phyloP scores from a whole-genome alignment of 2,797 vertebrate species.

The Borostomias antarcticus region DNA sequence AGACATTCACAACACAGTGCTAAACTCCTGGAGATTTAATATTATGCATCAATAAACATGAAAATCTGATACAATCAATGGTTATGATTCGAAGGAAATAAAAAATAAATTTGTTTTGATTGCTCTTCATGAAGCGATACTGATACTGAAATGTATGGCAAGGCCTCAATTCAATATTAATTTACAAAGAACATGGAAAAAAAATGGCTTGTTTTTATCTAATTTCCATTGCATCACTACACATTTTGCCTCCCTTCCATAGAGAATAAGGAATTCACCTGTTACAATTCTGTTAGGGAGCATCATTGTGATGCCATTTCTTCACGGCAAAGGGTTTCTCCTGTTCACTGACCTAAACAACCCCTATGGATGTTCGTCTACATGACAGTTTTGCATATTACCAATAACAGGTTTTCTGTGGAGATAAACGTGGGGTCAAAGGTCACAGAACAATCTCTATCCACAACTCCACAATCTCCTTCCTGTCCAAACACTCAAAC shows the following conservation, averaged over 20 bases:
- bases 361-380: background rate
- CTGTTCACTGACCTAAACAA: background rate
- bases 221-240: slow-evolving; percentile 36
- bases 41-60: slow-evolving; percentile 82
- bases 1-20: slow-evolving; percentile 30
- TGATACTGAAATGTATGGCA: slow-evolving; percentile 79
- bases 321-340: slow-evolving; percentile 23
- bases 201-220: slow-evolving; percentile 40
- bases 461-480: background rate
- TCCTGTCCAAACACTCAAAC: background rate
- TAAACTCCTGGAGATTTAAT: slow-evolving; percentile 87
- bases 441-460: background rate
- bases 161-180: slow-evolving; percentile 70
- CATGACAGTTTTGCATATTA: background rate
- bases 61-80: slow-evolving; percentile 80
- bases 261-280: slow-evolving; percentile 8
- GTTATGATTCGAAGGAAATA: slow-evolving; percentile 82
- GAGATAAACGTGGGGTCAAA: background rate
- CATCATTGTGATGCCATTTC: slow-evolving; percentile 10
- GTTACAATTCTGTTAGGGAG: slow-evolving; percentile 6
- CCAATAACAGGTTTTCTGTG: background rate
- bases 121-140: slow-evolving; percentile 68
- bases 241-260: slow-evolving; percentile 8
- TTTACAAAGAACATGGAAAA: slow-evolving; percentile 57
- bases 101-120: slow-evolving; percentile 78